phyloP scores from a whole-genome alignment of 2,113 vertebrate genomes.

The Tragelaphus buxtoni region DNA sequence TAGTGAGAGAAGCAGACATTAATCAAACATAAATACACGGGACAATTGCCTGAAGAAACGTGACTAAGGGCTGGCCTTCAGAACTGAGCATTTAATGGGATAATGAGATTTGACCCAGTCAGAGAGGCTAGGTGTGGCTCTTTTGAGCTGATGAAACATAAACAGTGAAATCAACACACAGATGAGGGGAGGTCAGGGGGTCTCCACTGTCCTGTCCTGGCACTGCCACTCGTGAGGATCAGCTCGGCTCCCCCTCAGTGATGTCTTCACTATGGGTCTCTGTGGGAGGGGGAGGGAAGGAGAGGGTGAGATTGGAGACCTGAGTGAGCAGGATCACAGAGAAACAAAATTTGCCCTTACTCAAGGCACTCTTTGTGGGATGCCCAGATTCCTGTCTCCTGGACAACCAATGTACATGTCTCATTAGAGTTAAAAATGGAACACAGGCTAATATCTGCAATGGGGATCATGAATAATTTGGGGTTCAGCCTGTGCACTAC shows the following conservation, averaged over 20 bases:
- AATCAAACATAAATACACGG: neutral
- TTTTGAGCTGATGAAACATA: neutral
- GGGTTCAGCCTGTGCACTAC: neutral
- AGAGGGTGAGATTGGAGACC: neutral
- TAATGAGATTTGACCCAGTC: neutral
- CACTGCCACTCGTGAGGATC: neutral
- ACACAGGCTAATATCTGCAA: conserved; percentile 49
- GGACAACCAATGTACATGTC: conserved; percentile 21
- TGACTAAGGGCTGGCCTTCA: neutral
- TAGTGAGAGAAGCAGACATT: neutral
- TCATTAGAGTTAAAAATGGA: conserved; percentile 62
- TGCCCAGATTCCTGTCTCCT: conserved; percentile 49
- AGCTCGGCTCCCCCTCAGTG: too few relatives aligned
- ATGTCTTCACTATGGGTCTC: neutral
- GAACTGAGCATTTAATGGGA: neutral
- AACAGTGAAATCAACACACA: neutral
- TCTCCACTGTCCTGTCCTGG: neutral
- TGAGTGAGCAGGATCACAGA: neutral
- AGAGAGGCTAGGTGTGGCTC: neutral
- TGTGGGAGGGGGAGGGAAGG: rapidly evolving
- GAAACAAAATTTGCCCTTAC: neutral
- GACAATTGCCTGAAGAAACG: neutral
- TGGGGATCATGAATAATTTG: neutral
- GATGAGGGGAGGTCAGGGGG: neutral
- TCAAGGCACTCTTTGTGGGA: neutral